Conservation (phyloP, 2,888 invertebrate genomes). For the Microchrysa polita region DNA sequence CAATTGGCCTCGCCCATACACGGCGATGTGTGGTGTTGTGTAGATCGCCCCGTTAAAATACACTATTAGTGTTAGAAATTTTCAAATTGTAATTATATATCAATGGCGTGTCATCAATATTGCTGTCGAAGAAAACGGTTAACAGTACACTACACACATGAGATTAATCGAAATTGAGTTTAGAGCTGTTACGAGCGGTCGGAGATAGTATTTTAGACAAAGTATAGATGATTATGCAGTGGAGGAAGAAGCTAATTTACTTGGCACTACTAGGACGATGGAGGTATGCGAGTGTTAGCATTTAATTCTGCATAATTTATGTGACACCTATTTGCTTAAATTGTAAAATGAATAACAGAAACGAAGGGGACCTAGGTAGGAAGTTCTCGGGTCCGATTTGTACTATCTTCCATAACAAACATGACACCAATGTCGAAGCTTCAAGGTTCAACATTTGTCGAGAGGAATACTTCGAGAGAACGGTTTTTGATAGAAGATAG, state of each 20-base stretch:
- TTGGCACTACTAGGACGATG: not conserved
- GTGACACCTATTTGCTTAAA: no score
- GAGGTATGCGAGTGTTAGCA: no score
- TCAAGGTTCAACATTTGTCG: no score
- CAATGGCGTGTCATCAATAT: slow-evolving; percentile 30
- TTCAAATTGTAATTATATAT: slow-evolving; percentile 24
- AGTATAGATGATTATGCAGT: not conserved
- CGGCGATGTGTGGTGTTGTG: no score
- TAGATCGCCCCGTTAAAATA: not conserved
- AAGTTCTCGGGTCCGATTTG: no score
- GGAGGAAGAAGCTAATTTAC: slow-evolving; percentile 22
- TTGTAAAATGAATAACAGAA: no score
- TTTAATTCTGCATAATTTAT: slow-evolving; percentile 5
- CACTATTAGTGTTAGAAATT: slow-evolving; percentile 29
- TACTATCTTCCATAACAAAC: no score
- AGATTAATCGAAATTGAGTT: not conserved
- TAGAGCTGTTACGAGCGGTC: not conserved
- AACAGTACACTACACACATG: not conserved
- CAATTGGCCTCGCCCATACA: no score
- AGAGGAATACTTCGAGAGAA: no score
- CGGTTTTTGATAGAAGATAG: no score
- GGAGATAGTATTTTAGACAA: not conserved
- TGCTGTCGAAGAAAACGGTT: not conserved
- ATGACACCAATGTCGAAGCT: no score
- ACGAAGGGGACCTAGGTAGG: no score